Percentiles rank a stretch among this genome's conserved stretches.
These are phyloP conservation scores for Actias luna DNA, from an alignment of 2,888 invertebrate genomes.

Conservation along the genomic window DNA sequence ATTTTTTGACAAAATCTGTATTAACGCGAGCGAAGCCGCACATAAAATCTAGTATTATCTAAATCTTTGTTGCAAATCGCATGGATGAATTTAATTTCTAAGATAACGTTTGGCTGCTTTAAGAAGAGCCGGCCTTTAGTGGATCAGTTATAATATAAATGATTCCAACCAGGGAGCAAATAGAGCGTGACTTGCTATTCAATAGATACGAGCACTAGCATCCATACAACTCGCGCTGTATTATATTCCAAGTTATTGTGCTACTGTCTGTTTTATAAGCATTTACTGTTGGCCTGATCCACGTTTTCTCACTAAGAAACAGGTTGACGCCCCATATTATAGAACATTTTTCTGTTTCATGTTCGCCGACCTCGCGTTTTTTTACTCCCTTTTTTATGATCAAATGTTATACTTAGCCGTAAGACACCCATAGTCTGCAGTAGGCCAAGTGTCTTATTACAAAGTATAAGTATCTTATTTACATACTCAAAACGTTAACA, in stretches of 20 bases:
- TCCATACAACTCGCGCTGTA: slow-evolving; percentile 4
- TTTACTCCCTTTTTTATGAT: not conserved
- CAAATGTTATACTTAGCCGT: not conserved
- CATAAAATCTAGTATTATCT: no score
- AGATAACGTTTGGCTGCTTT: not conserved
- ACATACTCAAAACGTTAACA: no score
- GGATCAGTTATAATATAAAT: slow-evolving; percentile 42
- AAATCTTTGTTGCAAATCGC: not conserved
- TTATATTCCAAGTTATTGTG: not conserved
- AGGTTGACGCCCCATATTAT: not conserved
- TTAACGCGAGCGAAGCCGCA: no score
- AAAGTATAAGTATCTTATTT: no score
- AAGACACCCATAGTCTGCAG: no score
- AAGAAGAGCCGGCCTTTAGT: not conserved
- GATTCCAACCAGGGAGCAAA: slow-evolving; percentile 29
- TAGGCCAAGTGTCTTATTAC: no score
- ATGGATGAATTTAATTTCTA: not conserved
- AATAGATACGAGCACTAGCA: slow-evolving; percentile 1
- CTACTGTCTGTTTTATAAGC: not conserved
- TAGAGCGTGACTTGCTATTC: slow-evolving; percentile 34
- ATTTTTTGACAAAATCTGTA: no score
- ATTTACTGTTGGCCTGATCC: not conserved
- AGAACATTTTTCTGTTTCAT: not conserved
- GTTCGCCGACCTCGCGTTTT: not conserved
- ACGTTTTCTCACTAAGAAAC: not conserved